Evolutionary conservation across 2,888 invertebrate species (phyloP).

Genomic region (Thymelicus sylvestris): DNA sequence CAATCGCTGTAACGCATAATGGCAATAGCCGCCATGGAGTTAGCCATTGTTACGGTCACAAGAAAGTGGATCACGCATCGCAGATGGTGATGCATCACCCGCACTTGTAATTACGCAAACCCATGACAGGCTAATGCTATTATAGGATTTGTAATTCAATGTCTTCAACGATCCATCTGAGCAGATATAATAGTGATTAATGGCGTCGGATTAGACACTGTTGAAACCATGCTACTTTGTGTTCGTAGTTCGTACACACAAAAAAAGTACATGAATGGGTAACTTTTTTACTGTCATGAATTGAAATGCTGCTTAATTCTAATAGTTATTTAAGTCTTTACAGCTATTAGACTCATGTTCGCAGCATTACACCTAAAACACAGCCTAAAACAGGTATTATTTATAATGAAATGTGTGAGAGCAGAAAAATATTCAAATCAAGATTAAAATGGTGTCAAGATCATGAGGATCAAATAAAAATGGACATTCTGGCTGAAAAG

Average conservation of each 20-base stretch:
- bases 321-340: too few species aligned
- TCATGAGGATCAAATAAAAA: too few species aligned
- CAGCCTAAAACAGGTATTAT: too few species aligned
- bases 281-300: neutral
- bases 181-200: slow-evolving; percentile 35
- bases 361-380: too few species aligned
- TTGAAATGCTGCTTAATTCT: too few species aligned
- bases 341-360: too few species aligned
- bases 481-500: too few species aligned
- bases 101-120: slow-evolving; percentile 38
- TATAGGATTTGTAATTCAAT: slow-evolving; percentile 31
- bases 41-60: slow-evolving; percentile 41
- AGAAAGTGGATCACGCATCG: slow-evolving; percentile 36
- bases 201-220: slow-evolving; percentile 16
- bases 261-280: neutral
- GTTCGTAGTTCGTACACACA: neutral
- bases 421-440: too few species aligned
- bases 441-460: too few species aligned
- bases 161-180: slow-evolving; percentile 25
- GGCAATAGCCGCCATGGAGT: slow-evolving; percentile 40
- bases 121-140: slow-evolving; percentile 30
- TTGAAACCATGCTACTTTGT: slow-evolving; percentile 2
- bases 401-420: too few species aligned
- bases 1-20: slow-evolving; percentile 36
- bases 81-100: slow-evolving; percentile 27